Evolutionary conservation across 2,797 vertebrate genomes (phyloP), one percentile per base, ranked within the genome.

Genomic region (Taenioides sp.): DNA sequence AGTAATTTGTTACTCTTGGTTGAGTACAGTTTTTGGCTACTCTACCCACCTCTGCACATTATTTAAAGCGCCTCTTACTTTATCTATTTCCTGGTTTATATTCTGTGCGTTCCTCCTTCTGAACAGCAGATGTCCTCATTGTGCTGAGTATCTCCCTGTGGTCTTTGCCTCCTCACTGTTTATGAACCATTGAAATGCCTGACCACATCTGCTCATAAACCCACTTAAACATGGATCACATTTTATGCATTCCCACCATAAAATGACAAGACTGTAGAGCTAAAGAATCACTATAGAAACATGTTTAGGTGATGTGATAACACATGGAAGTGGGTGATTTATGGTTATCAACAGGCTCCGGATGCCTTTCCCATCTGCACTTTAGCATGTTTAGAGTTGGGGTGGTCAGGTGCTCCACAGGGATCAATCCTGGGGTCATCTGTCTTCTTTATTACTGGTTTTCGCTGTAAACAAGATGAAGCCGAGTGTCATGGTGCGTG

Each of bases 41-140:
- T 40, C 37, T 40, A 40, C 37, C 10, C 11, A 43, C 40, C 40
- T 16, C 40, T 58, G 55, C 23, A 25, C 23, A 5, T 57, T 25
- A 57, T 14, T 57, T 1, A 25, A 14, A 4, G 2, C 11, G n/a
- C 25, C 55, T 11, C 10, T 11, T 23, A 55, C 0, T 23, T 0
- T 25, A 16, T 4, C 23, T 25, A 3, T 16, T 16, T 11, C 22
- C 11, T 25, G 2, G 5, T 25, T 23, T 25, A 58, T 34, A 20
- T 3, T 49, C 22, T 27, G 10, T 47, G 23, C 40, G 17, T 72
- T 37, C 2, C 22, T 54, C 1, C 54, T 20, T 7, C 2, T 78
- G 65, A 70, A 80, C 89, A 90, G 67, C 79, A 90, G 89, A 64
- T 78, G 87, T 76, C 82, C 52, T 2, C 64, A 66, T 40, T 0